Percentiles rank a stretch among this genome's conserved stretches.
phyloP scores from a whole-genome alignment of 2,888 invertebrate genomes.

The Stenodema calcarata region DNA sequence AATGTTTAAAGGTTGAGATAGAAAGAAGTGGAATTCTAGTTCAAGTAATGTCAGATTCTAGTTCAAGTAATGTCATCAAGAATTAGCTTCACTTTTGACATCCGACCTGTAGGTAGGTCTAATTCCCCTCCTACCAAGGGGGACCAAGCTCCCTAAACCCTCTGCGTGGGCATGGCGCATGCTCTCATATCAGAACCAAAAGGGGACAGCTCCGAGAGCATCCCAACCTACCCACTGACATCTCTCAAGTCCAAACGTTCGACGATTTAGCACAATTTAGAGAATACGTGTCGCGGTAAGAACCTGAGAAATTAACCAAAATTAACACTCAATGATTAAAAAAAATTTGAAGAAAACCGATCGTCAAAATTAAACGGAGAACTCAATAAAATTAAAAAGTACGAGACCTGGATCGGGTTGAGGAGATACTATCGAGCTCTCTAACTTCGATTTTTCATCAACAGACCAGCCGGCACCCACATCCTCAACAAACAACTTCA shows the following conservation, averaged over 20 bases:
- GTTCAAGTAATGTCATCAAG: too few relatives aligned
- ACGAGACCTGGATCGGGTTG: slow-evolving; percentile 20
- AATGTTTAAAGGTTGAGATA: too few relatives aligned
- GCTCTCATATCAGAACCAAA: background rate
- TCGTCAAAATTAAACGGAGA: too few relatives aligned
- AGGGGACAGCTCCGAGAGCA: background rate
- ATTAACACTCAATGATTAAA: too few relatives aligned
- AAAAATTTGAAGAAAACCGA: too few relatives aligned
- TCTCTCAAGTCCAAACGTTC: background rate
- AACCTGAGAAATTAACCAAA: background rate
- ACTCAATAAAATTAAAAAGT: background rate
- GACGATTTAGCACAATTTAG: background rate
- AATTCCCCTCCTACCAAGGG: too few relatives aligned
- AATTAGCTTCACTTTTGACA: too few relatives aligned
- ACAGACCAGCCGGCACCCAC: slow-evolving; percentile 7
- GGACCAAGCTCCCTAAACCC: background rate
- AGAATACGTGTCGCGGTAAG: background rate
- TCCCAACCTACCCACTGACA: background rate
- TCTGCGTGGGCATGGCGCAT: background rate
- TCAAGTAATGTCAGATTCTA: too few relatives aligned
- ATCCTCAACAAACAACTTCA: background rate
- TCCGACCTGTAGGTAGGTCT: too few relatives aligned
- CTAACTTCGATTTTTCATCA: slow-evolving; percentile 18
- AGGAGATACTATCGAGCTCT: slow-evolving; percentile 16
- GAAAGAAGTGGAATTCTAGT: too few relatives aligned